These are phyloP conservation scores for Calliphora vicina DNA, from an alignment of 1,140 invertebrate genomes.

Conservation along the genomic window DNA sequence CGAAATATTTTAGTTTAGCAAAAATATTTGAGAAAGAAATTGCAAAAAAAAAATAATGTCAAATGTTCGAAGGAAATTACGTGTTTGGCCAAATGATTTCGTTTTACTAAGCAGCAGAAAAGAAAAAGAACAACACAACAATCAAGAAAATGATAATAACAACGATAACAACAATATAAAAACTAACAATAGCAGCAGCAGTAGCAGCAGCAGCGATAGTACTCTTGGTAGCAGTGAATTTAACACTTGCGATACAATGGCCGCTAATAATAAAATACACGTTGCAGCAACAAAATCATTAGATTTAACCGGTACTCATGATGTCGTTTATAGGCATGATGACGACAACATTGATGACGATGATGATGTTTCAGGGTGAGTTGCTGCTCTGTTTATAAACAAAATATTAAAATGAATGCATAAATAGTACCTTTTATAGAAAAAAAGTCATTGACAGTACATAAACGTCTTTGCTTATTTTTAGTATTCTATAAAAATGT, in stretches of 20 bases:
- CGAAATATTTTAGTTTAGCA: background rate
- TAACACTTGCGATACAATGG: background rate
- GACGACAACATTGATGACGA: background rate
- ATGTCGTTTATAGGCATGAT: background rate
- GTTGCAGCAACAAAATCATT: background rate
- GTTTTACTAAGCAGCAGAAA: background rate
- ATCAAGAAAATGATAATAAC: background rate
- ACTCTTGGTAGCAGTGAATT: background rate
- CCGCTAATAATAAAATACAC: background rate
- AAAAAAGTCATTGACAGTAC: too few relatives aligned
- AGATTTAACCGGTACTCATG: background rate
- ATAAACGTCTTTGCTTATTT: too few relatives aligned
- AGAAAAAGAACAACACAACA: background rate
- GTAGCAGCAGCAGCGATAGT: background rate
- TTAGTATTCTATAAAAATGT: too few relatives aligned
- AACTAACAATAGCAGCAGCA: background rate
- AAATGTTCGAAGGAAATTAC: background rate
- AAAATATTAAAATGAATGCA: too few relatives aligned
- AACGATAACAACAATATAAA: slow-evolving; percentile 1
- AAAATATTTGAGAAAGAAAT: background rate
- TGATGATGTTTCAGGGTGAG: background rate
- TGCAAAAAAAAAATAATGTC: background rate
- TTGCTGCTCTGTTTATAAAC: background rate
- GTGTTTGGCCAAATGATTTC: slow-evolving; percentile 8
- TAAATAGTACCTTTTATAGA: too few relatives aligned